Conservation (phyloP, 2,113 vertebrate species). For the Pedetes capensis region DNA sequence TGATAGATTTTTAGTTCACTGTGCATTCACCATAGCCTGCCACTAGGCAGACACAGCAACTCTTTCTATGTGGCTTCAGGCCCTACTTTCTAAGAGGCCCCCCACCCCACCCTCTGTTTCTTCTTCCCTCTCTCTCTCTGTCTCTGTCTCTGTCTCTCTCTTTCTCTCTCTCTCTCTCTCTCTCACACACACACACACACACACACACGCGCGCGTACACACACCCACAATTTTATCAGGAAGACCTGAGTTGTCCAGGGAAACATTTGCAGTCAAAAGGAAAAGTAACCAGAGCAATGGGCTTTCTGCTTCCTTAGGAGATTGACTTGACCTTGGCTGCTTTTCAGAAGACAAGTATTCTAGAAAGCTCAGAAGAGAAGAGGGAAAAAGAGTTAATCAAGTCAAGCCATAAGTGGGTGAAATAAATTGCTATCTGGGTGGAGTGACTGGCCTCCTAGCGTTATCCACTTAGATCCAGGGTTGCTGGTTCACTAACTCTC, state of each 20-base stretch:
- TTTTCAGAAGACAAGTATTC: constrained; percentile 33
- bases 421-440: neutral
- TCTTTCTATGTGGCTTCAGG: neutral
- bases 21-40: neutral
- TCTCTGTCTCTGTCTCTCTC: no score
- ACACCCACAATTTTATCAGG: neutral
- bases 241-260: neutral
- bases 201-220: neutral
- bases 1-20: constrained; percentile 9
- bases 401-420: neutral
- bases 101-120: no score
- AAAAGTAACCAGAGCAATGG: neutral
- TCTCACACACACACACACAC: neutral
- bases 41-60: neutral
- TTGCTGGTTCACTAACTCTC: neutral
- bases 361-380: constrained; percentile 7
- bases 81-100: neutral
- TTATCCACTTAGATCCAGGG: neutral
- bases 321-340: neutral
- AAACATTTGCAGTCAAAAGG: neutral
- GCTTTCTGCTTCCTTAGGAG: constrained; percentile 8
- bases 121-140: no score
- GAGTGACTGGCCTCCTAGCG: neutral
- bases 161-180: no score
- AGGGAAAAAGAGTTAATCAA: neutral